phyloP scores from a whole-genome alignment of 2,113 vertebrate species.

The Phalacrocorax brasilianus region DNA sequence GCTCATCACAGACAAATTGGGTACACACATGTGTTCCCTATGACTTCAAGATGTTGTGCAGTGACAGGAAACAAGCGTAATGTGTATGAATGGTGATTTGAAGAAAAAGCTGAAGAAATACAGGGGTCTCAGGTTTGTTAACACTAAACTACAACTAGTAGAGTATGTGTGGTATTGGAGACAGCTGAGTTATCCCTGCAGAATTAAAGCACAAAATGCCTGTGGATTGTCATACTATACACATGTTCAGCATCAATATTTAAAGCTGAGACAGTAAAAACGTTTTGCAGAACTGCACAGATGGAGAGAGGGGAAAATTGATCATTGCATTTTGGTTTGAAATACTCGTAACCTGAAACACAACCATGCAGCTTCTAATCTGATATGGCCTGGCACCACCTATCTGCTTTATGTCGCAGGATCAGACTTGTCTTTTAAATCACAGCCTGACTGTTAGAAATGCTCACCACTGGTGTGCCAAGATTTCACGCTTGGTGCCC shows the following conservation, averaged over 20 bases:
- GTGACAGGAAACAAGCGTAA: background rate
- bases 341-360: background rate
- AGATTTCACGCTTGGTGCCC: background rate
- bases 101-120: constrained; percentile 26
- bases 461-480: background rate
- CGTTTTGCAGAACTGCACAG: constrained; percentile 17
- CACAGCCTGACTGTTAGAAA: background rate
- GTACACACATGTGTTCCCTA: background rate
- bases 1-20: background rate
- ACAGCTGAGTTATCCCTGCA: constrained; percentile 29
- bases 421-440: background rate
- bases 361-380: background rate
- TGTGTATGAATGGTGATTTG: background rate
- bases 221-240: background rate
- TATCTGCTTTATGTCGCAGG: background rate
- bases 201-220: constrained; percentile 11
- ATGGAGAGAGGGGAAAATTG: background rate
- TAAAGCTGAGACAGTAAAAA: constrained; percentile 50
- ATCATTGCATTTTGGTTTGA: constrained; percentile 13
- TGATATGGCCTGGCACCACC: background rate
- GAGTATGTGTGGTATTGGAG: background rate
- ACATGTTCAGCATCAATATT: constrained; percentile 54
- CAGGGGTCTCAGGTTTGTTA: background rate
- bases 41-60: constrained; percentile 1
- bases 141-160: background rate